Evolutionary conservation across 2,888 invertebrate species (phyloP), one percentile per base, ranked within the genome.

Genomic region (Pammene fasciana): DNA sequence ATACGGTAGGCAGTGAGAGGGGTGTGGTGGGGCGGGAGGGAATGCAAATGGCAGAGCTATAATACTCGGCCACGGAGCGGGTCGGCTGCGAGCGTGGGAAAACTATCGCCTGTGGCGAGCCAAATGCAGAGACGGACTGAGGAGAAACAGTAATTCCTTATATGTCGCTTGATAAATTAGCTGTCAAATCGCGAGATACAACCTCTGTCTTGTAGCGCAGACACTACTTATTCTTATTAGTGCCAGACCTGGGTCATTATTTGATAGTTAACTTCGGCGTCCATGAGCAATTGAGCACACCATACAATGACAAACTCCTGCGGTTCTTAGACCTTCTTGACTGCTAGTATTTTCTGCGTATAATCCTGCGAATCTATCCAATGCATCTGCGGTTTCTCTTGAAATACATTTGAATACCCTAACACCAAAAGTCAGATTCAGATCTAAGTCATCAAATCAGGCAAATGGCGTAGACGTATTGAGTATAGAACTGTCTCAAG

Each of bases 91-190:
- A 91, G 89, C 92, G 92, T 92, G 92, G 92, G 92, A 92, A 92
- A 92, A 92, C 90, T 91, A 92, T 92, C 92, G 92, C 92, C 92
- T 86, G 92, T 92, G 90, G 92, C 92, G 87, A 88, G 84, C 85
- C 75, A 73, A 64, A 61, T 0, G n/a, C 90, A 85, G 92, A 76
- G 74, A 68, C 82, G 88, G 70, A 92, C 74, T 90, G 55, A 70
- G 81, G 41, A 16, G 52, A 16, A 43, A 9, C n/a, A 13, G 8
- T 4, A 48, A 38, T 45, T 36, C 54, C 54, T n/a, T 50, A 50
- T 57, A 56, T 48, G 57, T 11, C 11, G 43, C 34, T 43, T 54
- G 26, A 54, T 54, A 43, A 41, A 65, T 56, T 18, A 26, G 13
- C 14, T 60, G 60, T 36, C 46, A 60, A 6, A 46, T 11, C 11